Conservation (phyloP, 1,140 invertebrate genomes). For the Oncopodura yosiiana region DNA sequence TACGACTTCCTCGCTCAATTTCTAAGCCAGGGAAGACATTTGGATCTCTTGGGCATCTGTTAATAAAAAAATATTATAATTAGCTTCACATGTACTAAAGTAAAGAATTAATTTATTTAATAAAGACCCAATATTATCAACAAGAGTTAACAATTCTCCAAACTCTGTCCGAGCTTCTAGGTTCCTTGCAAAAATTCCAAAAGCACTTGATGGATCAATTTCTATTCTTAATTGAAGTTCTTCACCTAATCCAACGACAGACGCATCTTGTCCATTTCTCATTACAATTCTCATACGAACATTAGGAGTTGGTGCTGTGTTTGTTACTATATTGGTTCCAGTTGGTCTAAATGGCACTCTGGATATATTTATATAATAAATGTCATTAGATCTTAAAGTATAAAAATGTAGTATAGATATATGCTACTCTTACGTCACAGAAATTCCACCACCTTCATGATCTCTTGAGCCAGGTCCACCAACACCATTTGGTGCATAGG, state of each 20-base stretch:
- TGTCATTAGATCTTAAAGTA: no score
- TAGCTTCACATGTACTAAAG: no score
- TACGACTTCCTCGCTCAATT: constrained; percentile 41
- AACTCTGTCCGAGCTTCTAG: constrained; percentile 46
- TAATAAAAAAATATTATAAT: background rate
- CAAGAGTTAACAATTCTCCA: constrained; percentile 45
- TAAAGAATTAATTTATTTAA: no score
- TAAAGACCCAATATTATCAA: constrained; percentile 45
- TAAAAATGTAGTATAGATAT: no score
- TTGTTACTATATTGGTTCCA: constrained; percentile 43
- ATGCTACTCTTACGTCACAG: constrained; percentile 45
- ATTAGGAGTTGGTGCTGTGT: constrained; percentile 46
- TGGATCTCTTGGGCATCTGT: constrained; percentile 44
- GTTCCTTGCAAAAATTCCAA: constrained; percentile 47
- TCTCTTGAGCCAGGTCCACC: constrained; percentile 35
- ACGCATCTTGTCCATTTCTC: constrained; percentile 42
- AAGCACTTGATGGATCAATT: constrained; percentile 43
- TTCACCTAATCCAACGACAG: constrained; percentile 45
- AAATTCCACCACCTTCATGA: constrained; percentile 39
- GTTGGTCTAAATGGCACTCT: constrained; percentile 39
- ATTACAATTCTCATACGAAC: constrained; percentile 45
- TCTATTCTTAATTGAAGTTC: constrained; percentile 44
- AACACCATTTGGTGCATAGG: constrained; percentile 33
- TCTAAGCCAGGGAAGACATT: constrained; percentile 44
- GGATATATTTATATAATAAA: constrained; percentile 3